phyloP scores from a whole-genome alignment of 2,888 invertebrate species.

The Noctua pronuba region DNA sequence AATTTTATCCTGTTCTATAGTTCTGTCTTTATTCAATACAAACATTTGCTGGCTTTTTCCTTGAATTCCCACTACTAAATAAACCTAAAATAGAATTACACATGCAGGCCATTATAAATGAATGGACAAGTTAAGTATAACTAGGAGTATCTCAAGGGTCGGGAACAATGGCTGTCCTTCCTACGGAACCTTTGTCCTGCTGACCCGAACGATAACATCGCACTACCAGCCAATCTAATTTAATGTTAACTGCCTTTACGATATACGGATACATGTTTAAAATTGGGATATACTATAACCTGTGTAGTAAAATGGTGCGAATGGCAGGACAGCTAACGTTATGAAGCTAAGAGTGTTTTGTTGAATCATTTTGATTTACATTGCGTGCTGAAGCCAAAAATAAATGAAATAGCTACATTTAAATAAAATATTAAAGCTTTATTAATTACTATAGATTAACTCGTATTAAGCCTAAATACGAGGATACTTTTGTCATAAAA shows the following conservation, averaged over 20 bases:
- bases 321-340: background rate
- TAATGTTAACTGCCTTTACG: conserved; percentile 65
- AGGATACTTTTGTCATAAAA: conserved; percentile 23
- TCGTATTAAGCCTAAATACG: conserved; percentile 13
- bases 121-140: conserved; percentile 56
- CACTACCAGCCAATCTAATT: conserved; percentile 69
- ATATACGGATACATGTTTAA: conserved; percentile 39
- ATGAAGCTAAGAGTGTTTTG: background rate
- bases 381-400: background rate
- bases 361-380: background rate
- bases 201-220: conserved; percentile 73
- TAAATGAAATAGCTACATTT: background rate
- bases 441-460: conserved; percentile 30
- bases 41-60: background rate
- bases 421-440: conserved; percentile 18
- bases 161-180: conserved; percentile 71
- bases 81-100: conserved; percentile 34
- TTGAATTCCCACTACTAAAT: conserved; percentile 2
- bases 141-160: conserved; percentile 61
- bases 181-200: conserved; percentile 69
- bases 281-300: conserved; percentile 28
- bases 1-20: too few species aligned
- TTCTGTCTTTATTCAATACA: conserved; percentile 1
- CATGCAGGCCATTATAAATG: conserved; percentile 57
- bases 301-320: background rate